Conservation (phyloP, 2,888 invertebrate species). For the Agrochola circellaris region DNA sequence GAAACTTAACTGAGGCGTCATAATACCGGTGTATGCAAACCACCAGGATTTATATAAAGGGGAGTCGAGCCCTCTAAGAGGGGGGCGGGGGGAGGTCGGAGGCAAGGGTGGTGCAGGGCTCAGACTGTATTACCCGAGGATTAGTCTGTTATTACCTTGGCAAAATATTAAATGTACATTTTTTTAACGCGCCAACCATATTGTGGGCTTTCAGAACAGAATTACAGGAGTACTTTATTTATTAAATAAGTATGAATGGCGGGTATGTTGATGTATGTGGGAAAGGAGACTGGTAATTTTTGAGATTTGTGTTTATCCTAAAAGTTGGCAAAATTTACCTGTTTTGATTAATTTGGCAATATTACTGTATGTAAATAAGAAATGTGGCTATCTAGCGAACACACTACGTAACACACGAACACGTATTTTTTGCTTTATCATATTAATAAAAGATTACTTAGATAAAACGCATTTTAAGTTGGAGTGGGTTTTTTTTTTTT, state of each 20-base stretch:
- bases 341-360: no score
- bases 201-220: conserved; percentile 37
- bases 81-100: not conserved
- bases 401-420: no score
- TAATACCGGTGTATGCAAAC: conserved; percentile 73
- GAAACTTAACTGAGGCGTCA: conserved; percentile 64
- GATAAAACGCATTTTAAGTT: no score
- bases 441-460: no score
- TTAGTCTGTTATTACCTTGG: conserved; percentile 70
- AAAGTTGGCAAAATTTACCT: no score
- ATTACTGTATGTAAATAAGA: no score
- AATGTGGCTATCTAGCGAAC: no score
- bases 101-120: conserved; percentile 54
- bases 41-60: conserved; percentile 66
- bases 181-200: conserved; percentile 45
- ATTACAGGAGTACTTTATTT: conserved; percentile 44
- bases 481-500: no score
- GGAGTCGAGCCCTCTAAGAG: conserved; percentile 44
- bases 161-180: conserved; percentile 63
- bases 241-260: conserved; percentile 51
- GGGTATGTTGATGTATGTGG: conserved; percentile 12
- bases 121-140: conserved; percentile 71
- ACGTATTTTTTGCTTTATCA: no score
- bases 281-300: conserved; percentile 6
- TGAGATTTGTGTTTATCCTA: not conserved